Evolutionary conservation across 2,888 invertebrate species (phyloP).

Genomic region (Zelleria hepariella): DNA sequence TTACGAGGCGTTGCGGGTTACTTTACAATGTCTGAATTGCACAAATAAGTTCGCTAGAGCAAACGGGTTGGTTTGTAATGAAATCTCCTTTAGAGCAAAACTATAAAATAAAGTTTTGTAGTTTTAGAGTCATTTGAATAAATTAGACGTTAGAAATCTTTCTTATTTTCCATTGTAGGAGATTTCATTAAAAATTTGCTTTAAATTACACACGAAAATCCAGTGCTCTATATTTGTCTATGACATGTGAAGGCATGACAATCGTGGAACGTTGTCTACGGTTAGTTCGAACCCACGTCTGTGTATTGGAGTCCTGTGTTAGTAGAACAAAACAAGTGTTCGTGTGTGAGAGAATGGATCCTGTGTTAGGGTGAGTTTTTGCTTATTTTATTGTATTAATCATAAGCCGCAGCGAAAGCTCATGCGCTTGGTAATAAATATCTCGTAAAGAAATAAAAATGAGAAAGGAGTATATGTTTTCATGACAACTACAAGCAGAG

Average conservation of each 20-base stretch:
- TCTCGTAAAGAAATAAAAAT: background rate
- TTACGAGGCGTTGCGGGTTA: background rate
- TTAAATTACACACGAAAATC: conserved; percentile 5
- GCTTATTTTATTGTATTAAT: background rate
- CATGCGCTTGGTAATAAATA: conserved; percentile 5
- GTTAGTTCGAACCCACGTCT: conserved; percentile 12
- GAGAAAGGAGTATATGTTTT: too few relatives aligned
- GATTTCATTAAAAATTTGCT: background rate
- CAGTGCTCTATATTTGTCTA: conserved; percentile 50
- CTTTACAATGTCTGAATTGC: conserved; percentile 7
- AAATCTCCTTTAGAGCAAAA: background rate
- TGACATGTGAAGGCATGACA: conserved; percentile 59
- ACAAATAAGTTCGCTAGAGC: conserved; percentile 27
- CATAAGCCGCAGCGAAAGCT: background rate
- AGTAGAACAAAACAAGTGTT: conserved; percentile 1
- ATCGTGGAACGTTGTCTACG: conserved; percentile 29
- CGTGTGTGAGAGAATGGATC: background rate
- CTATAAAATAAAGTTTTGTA: background rate
- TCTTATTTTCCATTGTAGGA: background rate
- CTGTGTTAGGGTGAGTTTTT: background rate
- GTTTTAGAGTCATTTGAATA: background rate
- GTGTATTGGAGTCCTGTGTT: background rate
- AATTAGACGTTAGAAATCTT: background rate
- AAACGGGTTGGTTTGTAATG: conserved; percentile 4
- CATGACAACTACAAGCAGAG: too few relatives aligned